Percentiles rank a stretch among this genome's conserved stretches.
phyloP scores from a whole-genome alignment of 2,888 invertebrate species.

The Rotaria sp. region DNA sequence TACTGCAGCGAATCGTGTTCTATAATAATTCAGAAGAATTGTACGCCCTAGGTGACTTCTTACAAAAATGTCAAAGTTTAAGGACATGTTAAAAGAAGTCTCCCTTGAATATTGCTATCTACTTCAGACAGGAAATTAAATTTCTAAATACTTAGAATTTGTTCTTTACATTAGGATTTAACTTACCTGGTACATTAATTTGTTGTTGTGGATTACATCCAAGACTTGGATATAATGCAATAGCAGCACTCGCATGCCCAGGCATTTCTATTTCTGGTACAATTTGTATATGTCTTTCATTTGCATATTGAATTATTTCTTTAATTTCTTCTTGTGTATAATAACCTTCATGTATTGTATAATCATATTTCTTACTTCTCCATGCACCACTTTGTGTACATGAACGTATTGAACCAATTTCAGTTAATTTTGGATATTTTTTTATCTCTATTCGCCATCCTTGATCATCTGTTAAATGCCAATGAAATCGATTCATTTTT shows the following conservation, averaged over 20 bases:
- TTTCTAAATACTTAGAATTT: no score
- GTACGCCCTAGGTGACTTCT: no score
- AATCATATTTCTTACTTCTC: neutral
- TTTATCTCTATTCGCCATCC: neutral
- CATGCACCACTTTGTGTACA: neutral
- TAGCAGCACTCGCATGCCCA: conserved; percentile 49
- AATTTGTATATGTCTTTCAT: conserved; percentile 47
- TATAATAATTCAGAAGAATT: no score
- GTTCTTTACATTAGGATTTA: conserved; percentile 39
- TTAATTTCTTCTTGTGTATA: conserved; percentile 35
- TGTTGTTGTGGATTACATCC: neutral
- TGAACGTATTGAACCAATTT: neutral
- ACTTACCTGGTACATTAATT: conserved; percentile 42
- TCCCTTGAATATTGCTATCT: no score
- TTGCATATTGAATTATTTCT: conserved; percentile 47
- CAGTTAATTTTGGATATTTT: neutral
- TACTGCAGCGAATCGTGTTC: no score
- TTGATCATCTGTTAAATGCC: neutral
- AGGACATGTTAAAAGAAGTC: no score
- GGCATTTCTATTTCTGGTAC: conserved; percentile 52
- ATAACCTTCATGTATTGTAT: neutral
- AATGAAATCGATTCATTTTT: conserved; percentile 15
- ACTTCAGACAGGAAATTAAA: no score
- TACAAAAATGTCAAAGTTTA: no score
- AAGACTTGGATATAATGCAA: neutral